Percentiles rank a stretch among this genome's conserved stretches.
phyloP scores from a whole-genome alignment of 2,888 invertebrate genomes.

The Zonitis immaculata region DNA sequence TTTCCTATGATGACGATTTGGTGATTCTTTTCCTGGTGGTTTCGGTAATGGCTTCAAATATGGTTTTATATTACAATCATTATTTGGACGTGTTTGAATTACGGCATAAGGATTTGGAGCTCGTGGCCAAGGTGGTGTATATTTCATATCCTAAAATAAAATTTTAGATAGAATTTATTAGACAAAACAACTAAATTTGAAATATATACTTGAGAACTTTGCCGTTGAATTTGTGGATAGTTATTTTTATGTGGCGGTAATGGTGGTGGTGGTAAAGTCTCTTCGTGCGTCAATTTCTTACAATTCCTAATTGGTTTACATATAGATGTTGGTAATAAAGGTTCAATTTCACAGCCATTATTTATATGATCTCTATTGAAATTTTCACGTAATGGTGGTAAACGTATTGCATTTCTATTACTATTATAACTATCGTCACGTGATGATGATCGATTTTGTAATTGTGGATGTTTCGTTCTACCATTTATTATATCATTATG shows the following conservation, averaged over 20 bases:
- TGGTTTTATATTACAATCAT: slow-evolving; percentile 46
- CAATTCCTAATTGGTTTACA: slow-evolving; percentile 38
- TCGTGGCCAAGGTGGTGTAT: slow-evolving; percentile 62
- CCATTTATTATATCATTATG: slow-evolving; percentile 52
- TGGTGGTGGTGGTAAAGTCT: slow-evolving; percentile 57
- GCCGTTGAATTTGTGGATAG: slow-evolving; percentile 29
- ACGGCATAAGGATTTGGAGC: slow-evolving; percentile 48
- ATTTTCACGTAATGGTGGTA: slow-evolving; percentile 55
- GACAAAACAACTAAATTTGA: too few species aligned
- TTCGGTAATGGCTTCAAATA: slow-evolving; percentile 58
- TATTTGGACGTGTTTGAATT: slow-evolving; percentile 25
- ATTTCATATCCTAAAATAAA: slow-evolving; percentile 38
- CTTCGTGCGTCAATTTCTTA: slow-evolving; percentile 48
- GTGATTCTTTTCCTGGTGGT: slow-evolving; percentile 51
- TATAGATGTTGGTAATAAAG: slow-evolving; percentile 46
- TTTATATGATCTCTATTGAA: slow-evolving; percentile 46
- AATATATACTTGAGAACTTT: slow-evolving; percentile 4
- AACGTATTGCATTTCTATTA: slow-evolving; percentile 48
- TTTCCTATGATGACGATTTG: slow-evolving; percentile 41
- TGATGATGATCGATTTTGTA: slow-evolving; percentile 42
- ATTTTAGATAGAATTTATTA: background rate
- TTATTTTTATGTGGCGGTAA: slow-evolving; percentile 54
- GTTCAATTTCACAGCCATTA: slow-evolving; percentile 57
- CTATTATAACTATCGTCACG: slow-evolving; percentile 41
- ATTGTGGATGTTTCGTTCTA: slow-evolving; percentile 49